Evolutionary conservation across 2,113 vertebrate species (phyloP).

Genomic region (Burhinus bistriatus): DNA sequence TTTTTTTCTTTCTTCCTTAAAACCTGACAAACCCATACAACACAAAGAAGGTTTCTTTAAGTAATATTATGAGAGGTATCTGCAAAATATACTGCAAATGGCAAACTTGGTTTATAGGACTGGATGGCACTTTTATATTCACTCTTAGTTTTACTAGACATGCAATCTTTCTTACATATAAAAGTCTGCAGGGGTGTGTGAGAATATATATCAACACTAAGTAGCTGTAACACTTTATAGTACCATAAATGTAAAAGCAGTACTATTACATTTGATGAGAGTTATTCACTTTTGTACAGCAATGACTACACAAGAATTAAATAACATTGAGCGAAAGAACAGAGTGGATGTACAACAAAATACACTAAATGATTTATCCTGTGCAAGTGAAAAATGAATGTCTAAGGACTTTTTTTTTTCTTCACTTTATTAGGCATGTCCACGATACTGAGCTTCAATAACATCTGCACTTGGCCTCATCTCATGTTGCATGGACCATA

Average conservation of each 20-base stretch:
- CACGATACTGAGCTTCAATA: neutral
- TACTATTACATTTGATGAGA: neutral
- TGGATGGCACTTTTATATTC: constrained; percentile 15
- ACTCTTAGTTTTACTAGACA: constrained; percentile 17
- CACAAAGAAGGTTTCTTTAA: neutral
- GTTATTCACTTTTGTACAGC: neutral
- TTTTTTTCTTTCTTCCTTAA: neutral
- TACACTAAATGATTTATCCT: neutral
- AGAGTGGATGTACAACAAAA: neutral
- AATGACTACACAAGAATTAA: neutral
- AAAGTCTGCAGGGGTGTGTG: neutral
- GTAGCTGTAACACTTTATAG: constrained; percentile 8
- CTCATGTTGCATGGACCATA: neutral
- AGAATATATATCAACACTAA: constrained; percentile 23
- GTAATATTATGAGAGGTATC: neutral
- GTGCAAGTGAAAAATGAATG: neutral
- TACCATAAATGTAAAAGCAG: constrained; percentile 16
- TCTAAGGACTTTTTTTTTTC: neutral
- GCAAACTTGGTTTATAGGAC: neutral
- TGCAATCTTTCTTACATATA: neutral
- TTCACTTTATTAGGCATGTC: neutral
- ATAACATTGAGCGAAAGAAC: neutral
- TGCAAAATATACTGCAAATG: neutral
- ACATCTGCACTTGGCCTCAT: neutral
- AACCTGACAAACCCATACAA: neutral